Base-by-base conservation (phyloP, 1,140 invertebrate species). In the Platyscapa corneri region DNA sequence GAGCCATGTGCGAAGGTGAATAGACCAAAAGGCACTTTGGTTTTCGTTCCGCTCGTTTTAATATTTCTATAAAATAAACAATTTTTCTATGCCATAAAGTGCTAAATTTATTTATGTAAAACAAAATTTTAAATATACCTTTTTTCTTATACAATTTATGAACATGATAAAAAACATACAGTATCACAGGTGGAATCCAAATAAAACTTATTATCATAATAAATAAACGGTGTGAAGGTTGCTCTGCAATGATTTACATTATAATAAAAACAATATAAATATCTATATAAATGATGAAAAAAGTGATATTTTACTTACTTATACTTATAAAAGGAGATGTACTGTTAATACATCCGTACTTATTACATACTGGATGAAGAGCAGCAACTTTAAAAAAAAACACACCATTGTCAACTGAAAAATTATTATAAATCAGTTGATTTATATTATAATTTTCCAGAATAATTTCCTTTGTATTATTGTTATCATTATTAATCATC, bases 121-220 rank as follows among this genome's bases (percentile, higher is more conserved):
- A n/a, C n/a, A n/a, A n/a, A n/a, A n/a, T n/a, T n/a, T n/a, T n/a
- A n/a, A n/a, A n/a, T n/a, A n/a, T 87, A 89, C 90, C 88, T 86
- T 82, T 88, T 86, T 89, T 91, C 82, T 87, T 89, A 65, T 90
- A 92, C 32, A 92, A 82, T 89, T 93, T 93, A 78, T 90, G 92
- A 46, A 86, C 67, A 82, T 91, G 90, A 81, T 90, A 93, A 42
- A 92, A 60, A 20, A 88, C 90, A 87, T 90, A 92, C 18, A 92
- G 80, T 85, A 92, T 87, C 82, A 91, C 90, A 85, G 92, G 91
- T 79, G 92, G 91, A 86, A 93, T 91, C 92, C 92, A 93, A 81
- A 92, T 90, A 12, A 91, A 87, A 79, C 92, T 92, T 46, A 93
- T 92, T 76, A 93, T 93, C 92, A 93, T 93, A 60, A 93, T 92